These are phyloP conservation scores for Trematocara marginatum DNA, from an alignment of 2,113 vertebrate genomes.

Conservation along the genomic window DNA sequence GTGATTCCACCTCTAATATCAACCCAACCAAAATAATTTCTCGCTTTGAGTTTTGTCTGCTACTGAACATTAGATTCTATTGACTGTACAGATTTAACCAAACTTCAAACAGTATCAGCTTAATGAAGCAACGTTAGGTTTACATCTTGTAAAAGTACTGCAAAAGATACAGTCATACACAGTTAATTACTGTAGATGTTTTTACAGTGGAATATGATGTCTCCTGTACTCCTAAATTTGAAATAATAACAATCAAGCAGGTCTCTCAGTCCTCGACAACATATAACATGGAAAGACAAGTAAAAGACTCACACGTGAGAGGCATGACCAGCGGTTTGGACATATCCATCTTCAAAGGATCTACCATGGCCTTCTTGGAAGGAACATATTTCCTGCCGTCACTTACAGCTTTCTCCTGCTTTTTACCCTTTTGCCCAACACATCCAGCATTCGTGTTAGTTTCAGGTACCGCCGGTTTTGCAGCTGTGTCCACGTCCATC, in stretches of 20 bases:
- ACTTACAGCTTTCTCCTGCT: not conserved
- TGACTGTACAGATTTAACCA: not conserved
- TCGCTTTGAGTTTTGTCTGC: fast-evolving
- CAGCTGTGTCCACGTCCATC: not conserved
- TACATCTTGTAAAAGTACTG: not conserved
- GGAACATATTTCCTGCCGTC: conserved; percentile 57
- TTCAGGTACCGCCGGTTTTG: not conserved
- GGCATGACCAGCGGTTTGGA: conserved; percentile 46
- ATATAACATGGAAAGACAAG: not conserved
- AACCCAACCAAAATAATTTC: not conserved
- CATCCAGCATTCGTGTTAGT: not conserved
- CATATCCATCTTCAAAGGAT: conserved; percentile 76
- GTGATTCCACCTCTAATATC: not conserved
- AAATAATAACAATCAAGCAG: not conserved
- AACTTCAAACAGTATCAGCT: not conserved
- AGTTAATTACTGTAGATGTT: not conserved
- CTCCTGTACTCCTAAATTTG: not conserved
- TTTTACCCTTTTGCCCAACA: conserved; percentile 12
- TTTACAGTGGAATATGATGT: not conserved
- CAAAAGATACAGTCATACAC: not conserved
- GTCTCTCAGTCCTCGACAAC: not conserved
- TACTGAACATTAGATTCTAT: not conserved
- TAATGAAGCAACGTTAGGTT: not conserved
- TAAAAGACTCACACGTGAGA: conserved; percentile 69
- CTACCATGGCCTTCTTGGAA: conserved; percentile 68